Evolutionary conservation across 2,113 vertebrate species (phyloP), one percentile per base, ranked within the genome.

Genomic region (Sceloporus undulatus): DNA sequence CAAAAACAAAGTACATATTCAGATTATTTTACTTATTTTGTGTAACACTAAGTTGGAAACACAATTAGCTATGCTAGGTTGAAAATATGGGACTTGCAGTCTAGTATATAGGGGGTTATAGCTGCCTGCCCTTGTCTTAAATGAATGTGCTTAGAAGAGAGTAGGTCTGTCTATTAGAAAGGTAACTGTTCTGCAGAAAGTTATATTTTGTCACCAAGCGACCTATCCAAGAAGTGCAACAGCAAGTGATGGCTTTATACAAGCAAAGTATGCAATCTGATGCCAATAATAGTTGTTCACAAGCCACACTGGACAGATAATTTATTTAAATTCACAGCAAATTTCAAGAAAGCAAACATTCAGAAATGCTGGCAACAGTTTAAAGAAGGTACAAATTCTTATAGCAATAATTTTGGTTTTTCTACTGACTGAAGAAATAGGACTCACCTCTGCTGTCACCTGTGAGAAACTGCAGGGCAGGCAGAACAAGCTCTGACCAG

Each of bases 401-500:
- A 86, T 1, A 29, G 2, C 10, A 68, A 76, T 52, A 29, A 19
- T 21, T 82, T 7, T 52, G 76, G 42, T 82, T 68, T 85, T 73
- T 21, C 18, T 16, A 40, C 1, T 6, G 7, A 56, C 77, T 84
- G 85, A 79, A 78, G 74, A 25, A 89, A 73, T 16, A 56, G 27
- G 77, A 54, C 93, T 95, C 90, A 99, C 98, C 97, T 96, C 98
- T 98, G 92, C 97, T 98, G 91, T 99, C 98, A 23, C 98, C 98
- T 56, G 98, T 96, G 87, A 99, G 97, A 95, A 99, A 99, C 89
- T 99, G 98, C 87, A 99, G 94, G 9, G 98, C 98, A 4, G 98
- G 97, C 82, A 98, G 94, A 89, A 98, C 98, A 94, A 99, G 92
- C 87, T 99, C 99, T 2, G 98, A 98, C 99, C 99, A 99, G 94